Evolutionary conservation across 2,113 vertebrate genomes (phyloP).

Genomic region (Poecile atricapillus): DNA sequence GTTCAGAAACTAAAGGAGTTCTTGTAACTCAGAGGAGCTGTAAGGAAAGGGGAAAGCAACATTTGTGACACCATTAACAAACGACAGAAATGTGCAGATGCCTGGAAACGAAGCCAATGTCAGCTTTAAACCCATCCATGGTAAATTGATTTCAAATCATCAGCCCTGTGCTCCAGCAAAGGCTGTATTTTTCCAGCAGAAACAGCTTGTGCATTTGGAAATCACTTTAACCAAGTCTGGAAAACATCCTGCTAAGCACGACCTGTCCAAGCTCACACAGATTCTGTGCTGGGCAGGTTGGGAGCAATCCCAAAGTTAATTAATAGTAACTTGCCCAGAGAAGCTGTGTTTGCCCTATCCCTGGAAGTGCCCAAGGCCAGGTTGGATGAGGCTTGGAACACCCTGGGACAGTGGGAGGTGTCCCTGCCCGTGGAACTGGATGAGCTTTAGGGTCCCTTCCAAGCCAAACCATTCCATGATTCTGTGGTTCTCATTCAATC

Average conservation of each 20-base stretch:
- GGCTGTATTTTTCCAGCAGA: not conserved
- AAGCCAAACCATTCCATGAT: not conserved
- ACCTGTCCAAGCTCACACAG: not conserved
- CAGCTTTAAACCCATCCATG: not conserved
- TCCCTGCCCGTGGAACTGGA: not conserved
- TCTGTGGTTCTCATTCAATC: not conserved
- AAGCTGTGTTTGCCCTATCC: not conserved
- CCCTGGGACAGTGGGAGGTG: not conserved
- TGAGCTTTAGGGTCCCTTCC: not conserved
- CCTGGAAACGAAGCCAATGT: not conserved
- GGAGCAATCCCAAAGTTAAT: not conserved
- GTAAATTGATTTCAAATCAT: not conserved
- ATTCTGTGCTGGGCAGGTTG: not conserved
- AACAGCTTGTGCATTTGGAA: not conserved
- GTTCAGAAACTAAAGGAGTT: not conserved
- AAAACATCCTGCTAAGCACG: slow-evolving; percentile 17
- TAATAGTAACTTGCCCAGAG: not conserved
- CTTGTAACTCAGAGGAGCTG: not conserved
- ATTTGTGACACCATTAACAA: not conserved
- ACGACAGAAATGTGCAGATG: not conserved
- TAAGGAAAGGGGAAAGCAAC: not conserved
- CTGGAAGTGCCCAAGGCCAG: not conserved
- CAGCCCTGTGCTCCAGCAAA: not conserved
- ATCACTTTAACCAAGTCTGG: slow-evolving; percentile 22
- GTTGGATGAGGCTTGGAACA: accelerated